Percentiles rank a stretch among this genome's conserved stretches.
Conservation (phyloP, 2,113 vertebrate species). For the Platysternon megacephalum region DNA sequence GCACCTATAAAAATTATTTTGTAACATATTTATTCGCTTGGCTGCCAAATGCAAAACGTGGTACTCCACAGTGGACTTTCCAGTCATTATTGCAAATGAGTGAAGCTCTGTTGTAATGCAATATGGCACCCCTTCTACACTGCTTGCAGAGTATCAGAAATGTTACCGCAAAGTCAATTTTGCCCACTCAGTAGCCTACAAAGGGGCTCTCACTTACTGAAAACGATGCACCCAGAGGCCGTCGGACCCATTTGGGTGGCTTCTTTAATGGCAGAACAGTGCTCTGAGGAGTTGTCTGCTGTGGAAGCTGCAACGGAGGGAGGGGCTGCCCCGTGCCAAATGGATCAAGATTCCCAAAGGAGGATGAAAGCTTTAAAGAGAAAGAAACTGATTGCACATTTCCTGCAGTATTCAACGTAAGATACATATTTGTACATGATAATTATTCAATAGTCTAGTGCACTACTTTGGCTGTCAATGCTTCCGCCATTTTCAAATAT, state of each 20-base stretch:
- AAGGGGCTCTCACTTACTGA: slow-evolving; percentile 81
- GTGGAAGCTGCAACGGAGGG: slow-evolving; percentile 91
- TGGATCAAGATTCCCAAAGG: slow-evolving; percentile 94
- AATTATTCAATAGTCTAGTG: background rate
- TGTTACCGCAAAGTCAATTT: background rate
- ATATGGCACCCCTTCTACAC: background rate
- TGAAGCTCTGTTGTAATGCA: background rate
- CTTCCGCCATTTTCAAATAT: background rate
- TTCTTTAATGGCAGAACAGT: slow-evolving; percentile 89
- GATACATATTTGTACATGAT: background rate
- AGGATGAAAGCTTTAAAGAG: slow-evolving; percentile 87
- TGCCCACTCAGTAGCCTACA: background rate
- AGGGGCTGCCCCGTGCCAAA: slow-evolving; percentile 92
- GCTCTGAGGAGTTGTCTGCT: slow-evolving; percentile 74
- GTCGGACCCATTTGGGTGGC: slow-evolving; percentile 93
- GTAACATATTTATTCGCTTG: background rate
- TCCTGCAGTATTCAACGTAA: background rate
- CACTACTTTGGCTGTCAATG: rapidly evolving
- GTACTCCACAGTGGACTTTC: rapidly evolving
- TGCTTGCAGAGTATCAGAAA: background rate
- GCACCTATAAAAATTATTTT: background rate
- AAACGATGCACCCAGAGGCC: slow-evolving; percentile 93
- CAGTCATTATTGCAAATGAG: rapidly evolving
- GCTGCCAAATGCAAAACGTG: rapidly evolving
- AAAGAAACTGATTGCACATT: background rate